Conservation (phyloP, 2,797 vertebrate genomes). For the Enteromius afrohamiltoni region DNA sequence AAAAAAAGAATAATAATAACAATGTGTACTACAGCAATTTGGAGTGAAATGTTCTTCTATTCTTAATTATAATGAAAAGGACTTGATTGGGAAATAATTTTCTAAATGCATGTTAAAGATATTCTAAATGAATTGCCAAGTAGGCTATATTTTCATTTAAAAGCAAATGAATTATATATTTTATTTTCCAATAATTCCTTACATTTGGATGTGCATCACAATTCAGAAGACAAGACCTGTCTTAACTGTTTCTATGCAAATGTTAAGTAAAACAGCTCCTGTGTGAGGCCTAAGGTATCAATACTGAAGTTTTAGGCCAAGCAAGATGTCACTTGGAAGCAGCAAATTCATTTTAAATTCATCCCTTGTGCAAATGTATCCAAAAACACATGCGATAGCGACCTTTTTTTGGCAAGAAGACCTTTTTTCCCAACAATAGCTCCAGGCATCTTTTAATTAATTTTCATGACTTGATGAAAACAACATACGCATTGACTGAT, state of each 20-base stretch:
- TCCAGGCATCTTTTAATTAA: conserved; percentile 11
- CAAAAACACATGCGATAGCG: not conserved
- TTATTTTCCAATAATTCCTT: not conserved
- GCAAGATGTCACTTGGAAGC: not conserved
- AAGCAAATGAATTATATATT: not conserved
- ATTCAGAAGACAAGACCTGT: not conserved
- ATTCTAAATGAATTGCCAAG: not conserved
- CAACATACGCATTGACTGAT: not conserved
- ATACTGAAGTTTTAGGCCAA: not conserved
- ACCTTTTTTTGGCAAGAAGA: not conserved
- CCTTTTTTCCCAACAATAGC: not conserved
- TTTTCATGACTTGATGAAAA: conserved; percentile 19
- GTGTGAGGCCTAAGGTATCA: not conserved
- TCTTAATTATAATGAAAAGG: not conserved
- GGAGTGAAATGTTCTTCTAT: too few species aligned
- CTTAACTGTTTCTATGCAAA: not conserved
- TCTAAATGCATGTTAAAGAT: not conserved
- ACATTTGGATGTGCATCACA: not conserved
- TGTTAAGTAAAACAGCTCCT: not conserved
- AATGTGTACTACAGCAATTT: too few species aligned
- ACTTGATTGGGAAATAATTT: not conserved
- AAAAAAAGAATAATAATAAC: too few species aligned
- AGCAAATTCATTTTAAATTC: not conserved
- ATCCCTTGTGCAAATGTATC: not conserved
- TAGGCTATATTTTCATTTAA: not conserved